Conservation (phyloP, 2,113 vertebrate species). For the Megaleporinus macrocephalus region DNA sequence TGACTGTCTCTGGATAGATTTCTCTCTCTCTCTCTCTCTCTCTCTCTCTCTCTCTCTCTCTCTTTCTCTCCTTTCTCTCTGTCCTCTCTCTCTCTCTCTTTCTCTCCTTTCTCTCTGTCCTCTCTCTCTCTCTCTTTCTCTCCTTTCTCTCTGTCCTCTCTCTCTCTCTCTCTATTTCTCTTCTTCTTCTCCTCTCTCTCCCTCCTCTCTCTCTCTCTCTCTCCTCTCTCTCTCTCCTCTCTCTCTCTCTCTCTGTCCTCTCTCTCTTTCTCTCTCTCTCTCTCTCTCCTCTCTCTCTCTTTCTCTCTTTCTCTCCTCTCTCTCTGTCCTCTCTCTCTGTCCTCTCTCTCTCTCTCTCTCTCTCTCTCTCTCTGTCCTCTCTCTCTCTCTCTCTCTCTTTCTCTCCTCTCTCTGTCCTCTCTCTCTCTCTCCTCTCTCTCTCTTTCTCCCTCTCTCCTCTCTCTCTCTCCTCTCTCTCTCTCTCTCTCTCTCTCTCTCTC, state of each 20-base stretch:
- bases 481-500: no score
- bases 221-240: not conserved
- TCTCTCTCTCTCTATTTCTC: no score
- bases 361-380: not conserved
- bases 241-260: not conserved
- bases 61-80: not conserved
- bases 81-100: not conserved
- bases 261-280: no score
- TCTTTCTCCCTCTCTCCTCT: not conserved
- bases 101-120: not conserved
- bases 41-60: not conserved
- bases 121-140: no score
- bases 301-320: not conserved
- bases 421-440: not conserved
- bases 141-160: no score
- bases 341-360: not conserved
- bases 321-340: not conserved
- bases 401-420: slow-evolving; percentile 10
- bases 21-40: no score
- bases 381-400: slow-evolving; percentile 7
- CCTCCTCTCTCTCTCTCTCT: not conserved
- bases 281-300: no score
- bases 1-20: not conserved
- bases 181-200: no score
- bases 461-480: not conserved